Percentiles rank a stretch among this genome's conserved stretches.
phyloP scores from a whole-genome alignment of 2,113 vertebrate species.

The Nothoprocta pentlandii region DNA sequence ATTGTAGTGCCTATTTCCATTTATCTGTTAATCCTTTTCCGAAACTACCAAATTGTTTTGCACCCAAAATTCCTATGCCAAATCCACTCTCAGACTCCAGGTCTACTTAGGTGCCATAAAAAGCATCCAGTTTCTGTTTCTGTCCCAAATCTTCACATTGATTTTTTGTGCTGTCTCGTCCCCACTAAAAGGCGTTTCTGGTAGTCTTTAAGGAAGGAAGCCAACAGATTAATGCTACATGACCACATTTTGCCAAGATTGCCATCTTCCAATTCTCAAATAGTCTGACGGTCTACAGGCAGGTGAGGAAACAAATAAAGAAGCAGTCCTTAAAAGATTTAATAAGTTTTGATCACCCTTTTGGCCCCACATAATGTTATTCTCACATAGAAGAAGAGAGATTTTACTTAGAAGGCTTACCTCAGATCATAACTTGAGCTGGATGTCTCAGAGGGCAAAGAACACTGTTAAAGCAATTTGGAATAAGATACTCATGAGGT shows the following conservation, averaged over 20 bases:
- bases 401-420: neutral
- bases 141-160: neutral
- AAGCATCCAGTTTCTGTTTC: neutral
- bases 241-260: neutral
- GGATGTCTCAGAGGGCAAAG: neutral
- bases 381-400: neutral
- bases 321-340: neutral
- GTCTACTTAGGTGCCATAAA: neutral
- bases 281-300: neutral
- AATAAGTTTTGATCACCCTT: neutral
- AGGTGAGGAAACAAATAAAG: neutral
- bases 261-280: neutral
- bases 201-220: neutral
- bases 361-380: neutral
- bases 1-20: accelerated
- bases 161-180: neutral
- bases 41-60: neutral
- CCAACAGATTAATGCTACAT: neutral
- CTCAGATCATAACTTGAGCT: neutral
- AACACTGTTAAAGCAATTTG: neutral
- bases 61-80: neutral
- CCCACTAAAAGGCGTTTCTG: neutral
- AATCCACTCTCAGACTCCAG: accelerated
- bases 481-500: neutral
- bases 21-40: neutral